Evolutionary conservation across 1,140 invertebrate species (phyloP).

Genomic region (Neodiprion pinetum): DNA sequence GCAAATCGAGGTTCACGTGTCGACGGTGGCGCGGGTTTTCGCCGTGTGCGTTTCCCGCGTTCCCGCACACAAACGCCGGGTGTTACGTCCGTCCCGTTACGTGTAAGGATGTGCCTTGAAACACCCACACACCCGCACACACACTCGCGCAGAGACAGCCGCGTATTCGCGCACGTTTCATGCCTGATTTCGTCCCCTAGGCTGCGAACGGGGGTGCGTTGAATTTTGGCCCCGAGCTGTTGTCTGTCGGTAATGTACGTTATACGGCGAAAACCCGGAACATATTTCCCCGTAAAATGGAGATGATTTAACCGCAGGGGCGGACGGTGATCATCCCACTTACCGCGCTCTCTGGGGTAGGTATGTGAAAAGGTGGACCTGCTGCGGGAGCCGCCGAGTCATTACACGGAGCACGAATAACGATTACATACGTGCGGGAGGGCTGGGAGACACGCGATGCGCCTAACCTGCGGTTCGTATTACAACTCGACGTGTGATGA

Average conservation of each 20-base stretch:
- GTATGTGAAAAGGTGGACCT: too few species aligned
- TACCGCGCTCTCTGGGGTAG: too few species aligned
- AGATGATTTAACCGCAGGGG: too few species aligned
- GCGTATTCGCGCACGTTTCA: not conserved
- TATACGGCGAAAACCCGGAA: not conserved
- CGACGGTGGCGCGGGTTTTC: not conserved
- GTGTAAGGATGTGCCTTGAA: not conserved
- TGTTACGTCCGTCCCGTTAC: not conserved
- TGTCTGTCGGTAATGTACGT: not conserved
- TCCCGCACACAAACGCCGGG: conserved; percentile 5
- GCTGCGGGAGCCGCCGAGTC: too few species aligned
- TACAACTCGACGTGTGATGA: too few species aligned
- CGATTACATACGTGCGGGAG: too few species aligned
- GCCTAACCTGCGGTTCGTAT: too few species aligned
- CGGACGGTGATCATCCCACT: too few species aligned
- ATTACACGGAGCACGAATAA: too few species aligned
- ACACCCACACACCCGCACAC: not conserved
- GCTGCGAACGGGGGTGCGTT: not conserved
- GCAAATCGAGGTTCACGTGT: not conserved
- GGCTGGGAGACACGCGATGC: too few species aligned
- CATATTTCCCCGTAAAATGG: too few species aligned
- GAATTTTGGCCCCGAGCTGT: not conserved
- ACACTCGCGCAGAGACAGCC: not conserved
- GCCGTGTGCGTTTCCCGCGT: too few species aligned
- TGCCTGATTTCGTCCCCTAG: conserved; percentile 13